Evolutionary conservation across 1,140 invertebrate genomes (phyloP).

Genomic region (Formica exsecta): DNA sequence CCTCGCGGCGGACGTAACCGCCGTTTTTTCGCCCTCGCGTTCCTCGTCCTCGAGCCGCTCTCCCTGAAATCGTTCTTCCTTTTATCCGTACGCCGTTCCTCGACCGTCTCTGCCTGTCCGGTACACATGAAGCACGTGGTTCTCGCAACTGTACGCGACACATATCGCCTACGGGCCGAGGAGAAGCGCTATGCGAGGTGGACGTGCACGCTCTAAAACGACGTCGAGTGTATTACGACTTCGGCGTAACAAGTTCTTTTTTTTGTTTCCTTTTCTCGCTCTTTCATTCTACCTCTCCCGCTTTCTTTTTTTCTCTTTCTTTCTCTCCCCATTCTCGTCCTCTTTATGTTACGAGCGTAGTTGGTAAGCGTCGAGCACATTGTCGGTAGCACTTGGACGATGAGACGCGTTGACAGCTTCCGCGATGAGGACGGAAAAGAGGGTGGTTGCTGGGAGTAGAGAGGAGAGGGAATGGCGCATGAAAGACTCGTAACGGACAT

Average conservation of each 20-base stretch:
- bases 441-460: slow-evolving; percentile 40
- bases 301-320: not conserved
- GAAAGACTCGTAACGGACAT: slow-evolving; percentile 54
- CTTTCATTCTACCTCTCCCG: not conserved
- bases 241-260: slow-evolving; percentile 60
- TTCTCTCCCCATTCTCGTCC: not conserved
- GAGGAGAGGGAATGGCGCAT: not conserved
- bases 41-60: slow-evolving; percentile 20
- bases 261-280: not conserved
- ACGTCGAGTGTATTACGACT: slow-evolving; percentile 70
- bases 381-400: slow-evolving; percentile 71
- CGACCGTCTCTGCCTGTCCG: slow-evolving; percentile 7
- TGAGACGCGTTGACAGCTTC: slow-evolving; percentile 66
- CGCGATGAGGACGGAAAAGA: slow-evolving; percentile 14
- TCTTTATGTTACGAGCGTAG: slow-evolving; percentile 71
- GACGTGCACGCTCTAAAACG: slow-evolving; percentile 53
- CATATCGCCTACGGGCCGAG: slow-evolving; percentile 36
- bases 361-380: slow-evolving; percentile 70
- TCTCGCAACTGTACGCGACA: not conserved
- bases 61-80: slow-evolving; percentile 43
- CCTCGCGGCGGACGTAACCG: slow-evolving; percentile 33
- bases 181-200: not conserved
- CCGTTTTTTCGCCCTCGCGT: slow-evolving; percentile 43
- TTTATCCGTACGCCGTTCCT: slow-evolving; percentile 1
- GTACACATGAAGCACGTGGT: not conserved